Conservation (phyloP, 2,888 invertebrate genomes). For the Plagodis dolabraria region DNA sequence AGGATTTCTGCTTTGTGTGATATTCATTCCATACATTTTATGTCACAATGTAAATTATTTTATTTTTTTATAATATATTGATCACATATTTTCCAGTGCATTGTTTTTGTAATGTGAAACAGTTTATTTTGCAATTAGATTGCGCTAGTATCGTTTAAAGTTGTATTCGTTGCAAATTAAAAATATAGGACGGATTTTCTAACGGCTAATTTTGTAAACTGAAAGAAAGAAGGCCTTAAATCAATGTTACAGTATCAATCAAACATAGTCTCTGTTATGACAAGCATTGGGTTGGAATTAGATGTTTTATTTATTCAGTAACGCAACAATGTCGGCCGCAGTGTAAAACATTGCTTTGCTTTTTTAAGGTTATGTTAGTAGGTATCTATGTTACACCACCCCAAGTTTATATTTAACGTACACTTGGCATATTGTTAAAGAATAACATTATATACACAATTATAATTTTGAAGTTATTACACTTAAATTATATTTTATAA, state of each 20-base stretch:
- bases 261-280: too few relatives aligned
- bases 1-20: constrained; percentile 79
- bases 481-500: constrained; percentile 79
- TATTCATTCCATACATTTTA: constrained; percentile 77
- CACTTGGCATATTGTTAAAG: constrained; percentile 51
- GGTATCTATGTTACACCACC: constrained; percentile 18
- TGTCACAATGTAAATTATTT: constrained; percentile 59
- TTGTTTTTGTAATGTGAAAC: constrained; percentile 36
- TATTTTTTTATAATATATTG: constrained; percentile 44
- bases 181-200: too few relatives aligned
- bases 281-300: too few relatives aligned
- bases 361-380: constrained; percentile 43
- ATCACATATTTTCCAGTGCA: constrained; percentile 37
- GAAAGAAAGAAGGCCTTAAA: not conserved
- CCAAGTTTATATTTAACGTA: constrained; percentile 24
- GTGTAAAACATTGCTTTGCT: constrained; percentile 76
- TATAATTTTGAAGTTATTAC: constrained; percentile 76
- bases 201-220: too few relatives aligned
- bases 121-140: constrained; percentile 77
- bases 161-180: constrained; percentile 8
- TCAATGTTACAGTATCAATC: not conserved
- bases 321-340: constrained; percentile 43
- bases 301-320: not conserved
- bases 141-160: constrained; percentile 72
- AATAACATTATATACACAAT: constrained; percentile 59